These are phyloP conservation scores for Smutsia gigantea DNA, from an alignment of 2,797 vertebrate species.

Conservation along the genomic window DNA sequence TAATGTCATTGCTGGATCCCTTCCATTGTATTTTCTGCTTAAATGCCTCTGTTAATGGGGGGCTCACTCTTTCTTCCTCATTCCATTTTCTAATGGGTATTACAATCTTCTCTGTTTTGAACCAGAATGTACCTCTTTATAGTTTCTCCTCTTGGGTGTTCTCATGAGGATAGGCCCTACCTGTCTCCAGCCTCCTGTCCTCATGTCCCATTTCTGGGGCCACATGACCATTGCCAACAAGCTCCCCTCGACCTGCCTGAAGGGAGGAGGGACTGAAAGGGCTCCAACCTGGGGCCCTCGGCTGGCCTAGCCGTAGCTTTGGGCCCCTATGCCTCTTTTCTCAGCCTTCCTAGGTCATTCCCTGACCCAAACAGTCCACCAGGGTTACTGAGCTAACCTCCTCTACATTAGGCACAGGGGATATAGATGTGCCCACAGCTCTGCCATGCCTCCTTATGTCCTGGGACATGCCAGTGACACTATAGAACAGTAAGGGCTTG, in stretches of 20 bases:
- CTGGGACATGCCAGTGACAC: neutral
- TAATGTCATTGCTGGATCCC: neutral
- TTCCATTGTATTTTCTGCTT: neutral
- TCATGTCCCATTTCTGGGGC: neutral
- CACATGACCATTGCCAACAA: too few species aligned
- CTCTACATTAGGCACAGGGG: neutral
- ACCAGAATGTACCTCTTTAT: neutral
- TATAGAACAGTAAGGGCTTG: neutral
- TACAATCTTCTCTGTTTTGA: neutral
- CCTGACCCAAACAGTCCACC: neutral
- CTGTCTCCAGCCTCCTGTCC: neutral
- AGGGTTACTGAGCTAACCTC: fast-evolving
- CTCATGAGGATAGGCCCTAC: neutral
- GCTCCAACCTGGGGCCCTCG: neutral
- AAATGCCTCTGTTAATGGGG: neutral
- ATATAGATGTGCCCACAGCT: neutral
- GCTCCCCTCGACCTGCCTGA: too few species aligned
- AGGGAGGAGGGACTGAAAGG: neutral
- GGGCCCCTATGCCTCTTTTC: neutral
- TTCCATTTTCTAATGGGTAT: neutral
- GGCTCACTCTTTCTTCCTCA: neutral
- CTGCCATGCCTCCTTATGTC: neutral
- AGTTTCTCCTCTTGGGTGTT: neutral
- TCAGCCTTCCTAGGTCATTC: neutral
- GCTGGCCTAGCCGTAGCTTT: neutral